Evolutionary conservation across 2,113 vertebrate species (phyloP), one percentile per base, ranked within the genome.

Genomic region (Eira barbara): DNA sequence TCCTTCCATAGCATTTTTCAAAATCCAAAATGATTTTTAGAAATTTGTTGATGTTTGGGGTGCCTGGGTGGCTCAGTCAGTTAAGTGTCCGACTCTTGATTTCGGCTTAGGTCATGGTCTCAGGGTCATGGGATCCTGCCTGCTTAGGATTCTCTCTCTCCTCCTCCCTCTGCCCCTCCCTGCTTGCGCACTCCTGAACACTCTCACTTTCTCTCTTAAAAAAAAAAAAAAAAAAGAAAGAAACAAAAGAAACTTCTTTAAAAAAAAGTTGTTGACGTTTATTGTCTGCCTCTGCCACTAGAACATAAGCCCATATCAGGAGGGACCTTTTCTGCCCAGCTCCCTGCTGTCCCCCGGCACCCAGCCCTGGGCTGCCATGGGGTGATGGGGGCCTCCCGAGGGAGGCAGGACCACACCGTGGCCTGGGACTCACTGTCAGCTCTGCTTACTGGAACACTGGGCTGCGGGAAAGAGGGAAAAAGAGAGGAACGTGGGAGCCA

Each of bases 1-100:
- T 89, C 25, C 10, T 29, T 61, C 42, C 57, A 45, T 7, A 63
- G 81, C 74, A 84, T 34, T 93, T 71, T 79, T 79, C 71, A 74
- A 52, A 82, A 94, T 87, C 47, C 34, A 90, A 93, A 94, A 57
- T 69, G 8, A 63, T 45, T 63, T 59, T 69, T 89, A 10, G n/a
- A 36, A 21, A 69, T 69, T 21, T n/a, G 13, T 65, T 31, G 63
- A 65, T 12, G 0, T 69, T n/a, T n/a, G 34, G 34, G 65, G 65
- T 6, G 3, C 31, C 31, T 67, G 65, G 31, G 65, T 67, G 65
- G 31, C 65, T 67, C 65, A 18, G 65, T 67, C 15, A 8, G 34
- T 69, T 7, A 67, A 67, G 15, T 8, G 15, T n/a, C 34, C 3
- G 1, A 69, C 31, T n/a, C 65, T 69, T n/a, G 65, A 69, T 69